Percentiles rank a stretch among this genome's conserved stretches.
Evolutionary conservation across 2,888 invertebrate species (phyloP).

Genomic region (Aphodius granarius): DNA sequence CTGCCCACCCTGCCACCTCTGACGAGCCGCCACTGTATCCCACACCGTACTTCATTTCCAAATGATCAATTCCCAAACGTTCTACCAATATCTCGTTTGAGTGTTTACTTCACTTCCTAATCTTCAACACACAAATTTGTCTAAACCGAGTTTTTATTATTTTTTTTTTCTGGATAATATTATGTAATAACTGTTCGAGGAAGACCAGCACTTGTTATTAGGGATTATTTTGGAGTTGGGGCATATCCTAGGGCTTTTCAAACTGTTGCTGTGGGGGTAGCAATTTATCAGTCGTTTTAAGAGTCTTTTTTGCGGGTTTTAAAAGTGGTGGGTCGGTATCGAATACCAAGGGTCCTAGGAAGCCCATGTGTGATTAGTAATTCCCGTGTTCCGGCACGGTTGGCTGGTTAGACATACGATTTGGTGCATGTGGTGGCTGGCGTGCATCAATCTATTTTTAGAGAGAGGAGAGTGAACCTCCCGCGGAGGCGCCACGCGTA

Average conservation of each 20-base stretch:
- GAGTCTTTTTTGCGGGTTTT: background rate
- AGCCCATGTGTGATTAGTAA: background rate
- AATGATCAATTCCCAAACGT: too few species aligned
- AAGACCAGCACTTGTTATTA: background rate
- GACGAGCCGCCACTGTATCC: too few species aligned
- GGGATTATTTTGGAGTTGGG: background rate
- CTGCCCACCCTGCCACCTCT: too few species aligned
- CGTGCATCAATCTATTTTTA: background rate
- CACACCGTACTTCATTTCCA: too few species aligned
- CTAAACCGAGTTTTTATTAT: too few species aligned
- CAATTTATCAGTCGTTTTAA: background rate
- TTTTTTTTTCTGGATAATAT: too few species aligned
- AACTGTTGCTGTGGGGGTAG: background rate
- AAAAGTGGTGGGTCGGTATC: background rate
- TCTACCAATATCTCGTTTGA: too few species aligned
- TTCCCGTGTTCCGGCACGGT: background rate
- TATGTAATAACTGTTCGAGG: too few species aligned
- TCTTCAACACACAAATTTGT: too few species aligned
- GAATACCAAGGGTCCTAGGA: background rate
- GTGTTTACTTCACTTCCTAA: too few species aligned
- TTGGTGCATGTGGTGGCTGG: slow-evolving; percentile 1
- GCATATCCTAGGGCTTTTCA: background rate
- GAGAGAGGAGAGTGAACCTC: background rate
- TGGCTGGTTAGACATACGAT: background rate
- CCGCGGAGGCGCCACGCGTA: background rate